phyloP scores from a whole-genome alignment of 2,797 vertebrate genomes.

The Epinephelus malabaricus region DNA sequence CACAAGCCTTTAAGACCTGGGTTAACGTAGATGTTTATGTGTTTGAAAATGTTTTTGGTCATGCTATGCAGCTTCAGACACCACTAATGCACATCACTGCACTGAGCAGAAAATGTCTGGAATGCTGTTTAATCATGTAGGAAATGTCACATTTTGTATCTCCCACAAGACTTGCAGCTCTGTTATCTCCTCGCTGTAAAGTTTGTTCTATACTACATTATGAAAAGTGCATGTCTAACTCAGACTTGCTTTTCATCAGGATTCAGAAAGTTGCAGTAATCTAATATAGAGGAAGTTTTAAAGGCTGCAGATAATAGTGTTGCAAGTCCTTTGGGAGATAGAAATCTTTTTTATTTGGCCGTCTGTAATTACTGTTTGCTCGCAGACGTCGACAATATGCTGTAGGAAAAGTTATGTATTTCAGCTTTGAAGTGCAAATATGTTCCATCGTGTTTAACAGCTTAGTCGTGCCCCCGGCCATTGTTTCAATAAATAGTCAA shows the following conservation, averaged over 20 bases:
- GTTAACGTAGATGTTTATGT: neutral
- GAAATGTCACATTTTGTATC: neutral
- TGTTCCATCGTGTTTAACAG: neutral
- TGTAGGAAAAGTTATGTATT: neutral
- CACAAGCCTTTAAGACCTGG: neutral
- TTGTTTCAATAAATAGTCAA: neutral
- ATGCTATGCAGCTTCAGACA: neutral
- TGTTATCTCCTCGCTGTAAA: neutral
- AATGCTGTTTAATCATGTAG: neutral
- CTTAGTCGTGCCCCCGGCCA: neutral
- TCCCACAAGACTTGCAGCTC: neutral
- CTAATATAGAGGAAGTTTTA: neutral
- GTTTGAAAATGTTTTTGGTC: neutral
- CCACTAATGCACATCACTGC: neutral
- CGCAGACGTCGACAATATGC: neutral
- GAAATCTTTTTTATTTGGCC: neutral
- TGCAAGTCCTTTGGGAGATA: neutral
- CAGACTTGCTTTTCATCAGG: neutral
- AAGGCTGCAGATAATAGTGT: neutral
- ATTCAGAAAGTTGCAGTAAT: neutral
- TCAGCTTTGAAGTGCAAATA: slow-evolving; percentile 25
- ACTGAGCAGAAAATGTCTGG: neutral
- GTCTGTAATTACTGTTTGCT: neutral
- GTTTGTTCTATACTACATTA: neutral
- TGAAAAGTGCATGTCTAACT: neutral